Percentiles rank a stretch among this genome's conserved stretches.
phyloP scores from a whole-genome alignment of 2,888 invertebrate species.

The Netelia virgata region DNA sequence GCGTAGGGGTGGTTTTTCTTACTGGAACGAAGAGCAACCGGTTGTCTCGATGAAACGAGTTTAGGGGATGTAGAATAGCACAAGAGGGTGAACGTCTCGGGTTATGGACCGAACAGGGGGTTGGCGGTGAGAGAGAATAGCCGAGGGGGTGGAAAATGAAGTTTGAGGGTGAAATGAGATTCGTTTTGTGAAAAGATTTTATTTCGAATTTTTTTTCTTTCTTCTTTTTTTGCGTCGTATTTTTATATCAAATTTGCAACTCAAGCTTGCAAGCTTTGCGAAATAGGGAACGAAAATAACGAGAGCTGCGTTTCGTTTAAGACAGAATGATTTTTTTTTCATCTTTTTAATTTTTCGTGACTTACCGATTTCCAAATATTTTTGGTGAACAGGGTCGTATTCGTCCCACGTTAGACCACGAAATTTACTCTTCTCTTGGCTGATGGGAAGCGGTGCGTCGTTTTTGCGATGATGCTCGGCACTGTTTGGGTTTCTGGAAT shows the following conservation, averaged over 20 bases:
- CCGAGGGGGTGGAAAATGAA: conserved; percentile 7
- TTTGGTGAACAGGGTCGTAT: conserved; percentile 96
- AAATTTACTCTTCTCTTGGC: conserved; percentile 94
- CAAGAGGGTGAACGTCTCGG: conserved; percentile 10
- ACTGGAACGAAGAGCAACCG: conserved; percentile 41
- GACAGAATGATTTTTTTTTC: neutral
- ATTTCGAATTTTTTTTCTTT: too few species aligned
- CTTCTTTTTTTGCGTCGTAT: neutral
- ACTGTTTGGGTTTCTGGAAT: conserved; percentile 91
- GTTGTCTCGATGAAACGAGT: conserved; percentile 52
- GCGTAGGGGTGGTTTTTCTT: neutral
- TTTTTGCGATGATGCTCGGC: conserved; percentile 89
- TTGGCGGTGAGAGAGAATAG: conserved; percentile 4
- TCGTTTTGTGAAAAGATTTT: conserved; percentile 31
- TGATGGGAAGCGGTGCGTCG: conserved; percentile 91
- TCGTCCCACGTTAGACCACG: conserved; percentile 95
- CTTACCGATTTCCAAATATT: conserved; percentile 97
- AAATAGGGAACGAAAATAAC: neutral
- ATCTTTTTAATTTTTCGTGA: conserved; percentile 51
- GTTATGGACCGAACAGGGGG: conserved; percentile 8
- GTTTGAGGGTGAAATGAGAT: conserved; percentile 67
- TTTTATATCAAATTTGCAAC: too few species aligned
- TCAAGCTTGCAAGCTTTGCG: too few species aligned
- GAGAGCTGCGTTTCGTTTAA: neutral
- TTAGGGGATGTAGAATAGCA: neutral